These are phyloP conservation scores for Fistularia commersonii DNA, from an alignment of 2,797 vertebrate genomes.

Conservation along the genomic window DNA sequence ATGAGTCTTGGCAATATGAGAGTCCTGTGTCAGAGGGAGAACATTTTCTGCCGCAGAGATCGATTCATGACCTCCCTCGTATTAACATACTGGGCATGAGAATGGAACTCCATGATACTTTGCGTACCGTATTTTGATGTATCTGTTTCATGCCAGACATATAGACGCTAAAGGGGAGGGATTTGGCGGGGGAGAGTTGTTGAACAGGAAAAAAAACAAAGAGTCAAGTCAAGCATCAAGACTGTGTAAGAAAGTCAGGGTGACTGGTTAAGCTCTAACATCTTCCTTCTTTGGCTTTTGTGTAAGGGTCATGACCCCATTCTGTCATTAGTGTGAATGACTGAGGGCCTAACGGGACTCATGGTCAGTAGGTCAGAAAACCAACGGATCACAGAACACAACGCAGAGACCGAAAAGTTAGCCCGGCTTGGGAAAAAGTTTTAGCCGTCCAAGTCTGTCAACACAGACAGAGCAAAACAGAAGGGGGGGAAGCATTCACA, in stretches of 20 bases:
- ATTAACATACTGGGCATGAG: too few relatives aligned
- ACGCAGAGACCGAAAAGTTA: neutral
- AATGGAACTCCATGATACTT: too few relatives aligned
- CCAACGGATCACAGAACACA: constrained; percentile 10
- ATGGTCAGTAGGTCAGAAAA: constrained; percentile 30
- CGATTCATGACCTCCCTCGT: constrained; percentile 12
- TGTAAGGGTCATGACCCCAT: constrained; percentile 38
- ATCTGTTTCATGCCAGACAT: constrained; percentile 10
- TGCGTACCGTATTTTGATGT: too few relatives aligned
- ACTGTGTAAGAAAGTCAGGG: constrained; percentile 13
- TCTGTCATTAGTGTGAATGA: constrained; percentile 25
- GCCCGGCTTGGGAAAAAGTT: constrained; percentile 16
- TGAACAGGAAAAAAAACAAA: constrained; percentile 4
- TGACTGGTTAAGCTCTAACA: constrained; percentile 6
- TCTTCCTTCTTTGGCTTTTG: constrained; percentile 17
- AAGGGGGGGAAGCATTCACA: constrained; percentile 16
- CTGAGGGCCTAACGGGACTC: constrained; percentile 13
- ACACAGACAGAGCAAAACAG: constrained; percentile 13
- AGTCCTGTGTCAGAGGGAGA: constrained; percentile 18
- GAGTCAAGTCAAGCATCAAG: neutral
- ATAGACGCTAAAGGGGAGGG: constrained; percentile 2
- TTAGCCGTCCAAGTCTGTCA: constrained; percentile 6
- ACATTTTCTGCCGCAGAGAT: constrained; percentile 9
- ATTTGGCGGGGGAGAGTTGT: too few relatives aligned
- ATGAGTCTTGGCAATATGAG: constrained; percentile 59